phyloP scores from a whole-genome alignment of 2,888 invertebrate genomes.

The Thecophora atra region DNA sequence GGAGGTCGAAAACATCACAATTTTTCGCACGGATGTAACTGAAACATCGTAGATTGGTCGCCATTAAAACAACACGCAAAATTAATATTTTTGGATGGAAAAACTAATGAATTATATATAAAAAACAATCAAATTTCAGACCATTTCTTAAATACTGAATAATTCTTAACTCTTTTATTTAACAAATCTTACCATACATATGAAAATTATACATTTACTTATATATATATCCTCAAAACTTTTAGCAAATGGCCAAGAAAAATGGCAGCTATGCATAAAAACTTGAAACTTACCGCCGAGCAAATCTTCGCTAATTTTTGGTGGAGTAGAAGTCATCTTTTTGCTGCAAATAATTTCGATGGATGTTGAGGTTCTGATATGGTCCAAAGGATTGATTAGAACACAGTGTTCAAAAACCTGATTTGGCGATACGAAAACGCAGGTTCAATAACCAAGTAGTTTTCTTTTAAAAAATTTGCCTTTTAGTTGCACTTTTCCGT shows the following conservation, averaged over 20 bases:
- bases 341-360: conserved; percentile 41
- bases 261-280: conserved; percentile 34
- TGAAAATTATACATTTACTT: conserved; percentile 1
- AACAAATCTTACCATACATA: too few species aligned
- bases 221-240: conserved; percentile 17
- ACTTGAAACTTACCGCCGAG: conserved; percentile 62
- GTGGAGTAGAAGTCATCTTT: conserved; percentile 63
- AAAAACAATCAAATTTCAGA: too few species aligned
- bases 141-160: too few species aligned
- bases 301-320: conserved; percentile 64
- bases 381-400: not conserved
- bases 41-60: too few species aligned
- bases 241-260: conserved; percentile 37
- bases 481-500: not conserved
- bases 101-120: too few species aligned
- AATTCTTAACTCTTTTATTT: not conserved
- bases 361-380: not conserved
- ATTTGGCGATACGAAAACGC: not conserved
- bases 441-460: not conserved
- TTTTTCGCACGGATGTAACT: too few species aligned
- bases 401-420: conserved; percentile 2
- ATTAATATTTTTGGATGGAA: too few species aligned
- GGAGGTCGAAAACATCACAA: too few species aligned
- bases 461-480: not conserved
- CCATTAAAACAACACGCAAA: too few species aligned